Percentiles rank a stretch among this genome's conserved stretches.
phyloP scores from a whole-genome alignment of 2,113 vertebrate genomes.

The Neodontobutis hainanensis region DNA sequence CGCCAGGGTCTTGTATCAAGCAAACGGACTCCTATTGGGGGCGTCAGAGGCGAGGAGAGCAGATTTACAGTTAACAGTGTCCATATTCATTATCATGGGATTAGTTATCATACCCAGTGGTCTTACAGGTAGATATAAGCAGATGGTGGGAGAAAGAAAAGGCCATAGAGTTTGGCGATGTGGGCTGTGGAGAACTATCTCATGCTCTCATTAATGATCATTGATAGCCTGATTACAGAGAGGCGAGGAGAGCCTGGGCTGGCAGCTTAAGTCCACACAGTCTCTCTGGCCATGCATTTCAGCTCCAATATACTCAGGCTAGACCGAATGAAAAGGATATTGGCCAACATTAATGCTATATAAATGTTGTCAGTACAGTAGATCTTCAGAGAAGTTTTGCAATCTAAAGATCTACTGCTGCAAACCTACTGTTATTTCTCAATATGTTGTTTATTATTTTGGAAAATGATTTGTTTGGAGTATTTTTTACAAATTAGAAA shows the following conservation, averaged over 20 bases:
- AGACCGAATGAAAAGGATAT: too few species aligned
- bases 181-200: slow-evolving; percentile 40
- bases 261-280: slow-evolving; percentile 31
- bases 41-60: not conserved
- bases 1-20: slow-evolving; percentile 47
- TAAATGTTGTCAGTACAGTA: too few species aligned
- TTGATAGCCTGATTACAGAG: slow-evolving; percentile 61
- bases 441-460: too few species aligned
- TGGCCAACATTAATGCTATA: too few species aligned
- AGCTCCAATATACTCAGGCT: not conserved
- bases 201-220: slow-evolving; percentile 66
- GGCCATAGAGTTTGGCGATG: slow-evolving; percentile 33
- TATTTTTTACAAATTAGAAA: too few species aligned
- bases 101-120: slow-evolving; percentile 36
- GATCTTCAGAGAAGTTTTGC: too few species aligned
- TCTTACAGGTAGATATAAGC: slow-evolving; percentile 18
- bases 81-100: slow-evolving; percentile 40
- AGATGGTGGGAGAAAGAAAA: slow-evolving; percentile 34
- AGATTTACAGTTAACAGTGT: slow-evolving; percentile 30
- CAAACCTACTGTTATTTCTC: too few species aligned
- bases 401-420: too few species aligned
- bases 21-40: slow-evolving; percentile 33
- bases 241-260: slow-evolving; percentile 32
- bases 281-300: slow-evolving; percentile 1
- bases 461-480: too few species aligned